Evolutionary conservation across 1,140 invertebrate genomes (phyloP), one percentile per base, ranked within the genome.

Genomic region (Ephestia elutella): DNA sequence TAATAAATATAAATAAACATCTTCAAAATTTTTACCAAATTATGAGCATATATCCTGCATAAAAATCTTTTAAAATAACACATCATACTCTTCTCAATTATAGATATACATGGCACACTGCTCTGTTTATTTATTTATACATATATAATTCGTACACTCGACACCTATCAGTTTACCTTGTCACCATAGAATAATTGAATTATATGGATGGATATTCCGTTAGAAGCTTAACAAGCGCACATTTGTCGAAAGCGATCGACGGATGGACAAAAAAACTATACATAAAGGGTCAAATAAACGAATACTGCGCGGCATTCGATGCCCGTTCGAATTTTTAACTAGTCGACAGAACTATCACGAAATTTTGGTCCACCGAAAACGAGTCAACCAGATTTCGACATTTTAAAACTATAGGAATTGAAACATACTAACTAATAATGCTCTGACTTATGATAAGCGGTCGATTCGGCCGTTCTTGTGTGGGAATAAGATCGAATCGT

Each of bases 181-280:
- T 88, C 83, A 82, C 83, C 83, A 86, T 86, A 85, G 77, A 85
- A 82, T 88, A 88, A 88, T 88, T 88, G 83, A 88, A 83, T 87
- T 83, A 80, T 79, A 86, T 88, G 83, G 86, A 88, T 88, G 86
- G 86, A 88, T 84, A 85, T 77, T 75, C 80, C 70, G 71, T 86
- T 74, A 77, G 75, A 86, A 88, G 83, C 86, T 86, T 87, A 85
- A 80, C 62, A 86, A 86, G 83, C 80, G 78, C 72, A 62, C 54
- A 73, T 69, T 71, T 69, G 59, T 77, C 71, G 74, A 75, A 69
- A 79, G 70, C 76, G 68, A 71, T 74, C 73, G 75, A 80, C 78
- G 77, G 73, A 78, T 78, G 76, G 76, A 86, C 66, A 73, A 68
- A 73, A 7, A 53, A 63, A 72, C 2, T 38, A 38, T 44, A 44